These are phyloP conservation scores for Conistra vaccinii DNA, from an alignment of 2,888 invertebrate species.

Conservation along the genomic window DNA sequence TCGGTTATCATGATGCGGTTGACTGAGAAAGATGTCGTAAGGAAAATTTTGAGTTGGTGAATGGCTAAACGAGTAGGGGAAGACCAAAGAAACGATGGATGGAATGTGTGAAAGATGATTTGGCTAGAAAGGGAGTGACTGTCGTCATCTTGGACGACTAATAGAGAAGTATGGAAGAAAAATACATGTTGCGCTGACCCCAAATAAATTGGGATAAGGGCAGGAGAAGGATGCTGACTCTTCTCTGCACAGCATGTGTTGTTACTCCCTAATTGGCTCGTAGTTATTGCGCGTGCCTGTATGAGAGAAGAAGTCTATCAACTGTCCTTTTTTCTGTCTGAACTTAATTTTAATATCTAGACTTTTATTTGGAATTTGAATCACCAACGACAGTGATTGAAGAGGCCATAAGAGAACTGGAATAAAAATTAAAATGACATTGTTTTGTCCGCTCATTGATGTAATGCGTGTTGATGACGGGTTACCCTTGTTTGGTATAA, in stretches of 20 bases:
- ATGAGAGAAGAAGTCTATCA: not conserved
- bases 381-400: not conserved
- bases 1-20: not conserved
- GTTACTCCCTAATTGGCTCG: not conserved
- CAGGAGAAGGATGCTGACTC: not conserved
- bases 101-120: not conserved
- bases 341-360: not conserved
- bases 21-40: not conserved
- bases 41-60: not conserved
- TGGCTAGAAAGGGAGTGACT: not conserved
- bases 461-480: not conserved
- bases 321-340: not conserved
- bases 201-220: not conserved
- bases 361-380: not conserved
- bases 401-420: not conserved
- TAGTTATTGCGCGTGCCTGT: not conserved
- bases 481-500: too few relatives aligned
- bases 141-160: not conserved
- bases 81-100: not conserved
- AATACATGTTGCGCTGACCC: not conserved
- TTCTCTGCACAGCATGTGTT: not conserved
- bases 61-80: not conserved
- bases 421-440: conserved; percentile 17
- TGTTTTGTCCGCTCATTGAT: not conserved
- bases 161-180: not conserved